Evolutionary conservation across 2,888 invertebrate species (phyloP).

Genomic region (Cerastis leucographa): DNA sequence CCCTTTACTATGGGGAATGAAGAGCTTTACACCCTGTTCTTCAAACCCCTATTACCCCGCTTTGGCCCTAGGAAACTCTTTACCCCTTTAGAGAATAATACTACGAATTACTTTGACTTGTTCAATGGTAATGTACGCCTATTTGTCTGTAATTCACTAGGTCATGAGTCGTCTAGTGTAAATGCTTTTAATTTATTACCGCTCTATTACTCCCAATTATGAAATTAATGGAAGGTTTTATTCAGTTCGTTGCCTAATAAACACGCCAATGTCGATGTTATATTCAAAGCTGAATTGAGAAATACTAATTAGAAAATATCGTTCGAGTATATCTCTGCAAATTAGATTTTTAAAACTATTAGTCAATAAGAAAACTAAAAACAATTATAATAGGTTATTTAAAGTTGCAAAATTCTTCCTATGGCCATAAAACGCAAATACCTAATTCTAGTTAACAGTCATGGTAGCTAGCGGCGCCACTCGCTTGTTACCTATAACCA

Average conservation of each 20-base stretch:
- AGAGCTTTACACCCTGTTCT: background rate
- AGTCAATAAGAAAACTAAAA: no score
- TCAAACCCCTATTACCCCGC: background rate
- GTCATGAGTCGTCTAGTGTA: conserved; percentile 8
- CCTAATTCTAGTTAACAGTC: no score
- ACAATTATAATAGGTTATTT: no score
- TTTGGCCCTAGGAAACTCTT: background rate
- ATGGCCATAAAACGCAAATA: no score
- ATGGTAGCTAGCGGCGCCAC: no score
- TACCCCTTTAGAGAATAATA: background rate
- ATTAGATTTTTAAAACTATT: no score
- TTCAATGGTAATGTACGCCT: background rate
- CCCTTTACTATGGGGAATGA: background rate
- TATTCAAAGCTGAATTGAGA: background rate
- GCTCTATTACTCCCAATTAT: conserved; percentile 21
- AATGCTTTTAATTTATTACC: conserved; percentile 22
- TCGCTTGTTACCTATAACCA: no score
- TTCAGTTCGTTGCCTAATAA: conserved; percentile 16
- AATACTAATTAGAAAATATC: conserved; percentile 2
- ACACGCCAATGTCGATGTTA: conserved; percentile 5
- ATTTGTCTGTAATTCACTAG: background rate
- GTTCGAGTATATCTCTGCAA: background rate
- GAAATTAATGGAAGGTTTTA: background rate
- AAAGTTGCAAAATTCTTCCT: no score
- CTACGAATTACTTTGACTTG: background rate